Base-by-base conservation (phyloP, 2,113 vertebrate species). In the Pomatorhinus ruficollis region DNA sequence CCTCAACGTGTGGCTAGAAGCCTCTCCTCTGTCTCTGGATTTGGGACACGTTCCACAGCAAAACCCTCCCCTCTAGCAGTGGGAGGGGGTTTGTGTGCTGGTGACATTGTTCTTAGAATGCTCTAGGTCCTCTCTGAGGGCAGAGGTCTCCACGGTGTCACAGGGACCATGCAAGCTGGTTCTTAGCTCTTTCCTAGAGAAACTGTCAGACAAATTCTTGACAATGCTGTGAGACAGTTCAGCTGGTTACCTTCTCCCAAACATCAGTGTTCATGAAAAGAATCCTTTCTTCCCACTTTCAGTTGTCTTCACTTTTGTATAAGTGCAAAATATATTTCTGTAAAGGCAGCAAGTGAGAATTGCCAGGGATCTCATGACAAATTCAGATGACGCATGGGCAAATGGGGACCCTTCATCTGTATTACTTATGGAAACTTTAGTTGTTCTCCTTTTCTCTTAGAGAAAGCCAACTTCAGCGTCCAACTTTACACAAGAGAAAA, bases 141-240 rank as follows among this genome's bases (percentile, higher is more conserved):
- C 16, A 31, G n/a, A 37, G 5, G 9, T 71, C 42, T 39, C 8
- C 3, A 1, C 0, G 2, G 5, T 6, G 7, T 25, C 20, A 39
- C 2, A 35, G 21, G n/a, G 52, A 56, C n/a, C 1, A 15, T 22
- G 30, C 10, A 6, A 12, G 30, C 8, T 27, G 3, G 5, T 60
- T 42, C 28, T 54, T 24, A 16, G 3, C 10, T 27, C 30, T 47
- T 42, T 42, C 23, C 23, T 47, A 23, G 7, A 83, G 30, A 47
- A 66, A 52, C 1, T 1, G 2, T 24, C 15, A 35, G 59, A n/a
- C 5, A 61, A 37, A 8, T 0, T 24, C 24, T 47, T 44, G 68
- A 30, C 1, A 6, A 22, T 2, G 4, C 1, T 9, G 18, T 13
- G 24, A 9, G 0, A 6, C 10, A 23, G 4, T 39, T 44, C 18